These are phyloP conservation scores for Atrina japonica DNA, from an alignment of 2,888 invertebrate genomes.

Conservation along the genomic window DNA sequence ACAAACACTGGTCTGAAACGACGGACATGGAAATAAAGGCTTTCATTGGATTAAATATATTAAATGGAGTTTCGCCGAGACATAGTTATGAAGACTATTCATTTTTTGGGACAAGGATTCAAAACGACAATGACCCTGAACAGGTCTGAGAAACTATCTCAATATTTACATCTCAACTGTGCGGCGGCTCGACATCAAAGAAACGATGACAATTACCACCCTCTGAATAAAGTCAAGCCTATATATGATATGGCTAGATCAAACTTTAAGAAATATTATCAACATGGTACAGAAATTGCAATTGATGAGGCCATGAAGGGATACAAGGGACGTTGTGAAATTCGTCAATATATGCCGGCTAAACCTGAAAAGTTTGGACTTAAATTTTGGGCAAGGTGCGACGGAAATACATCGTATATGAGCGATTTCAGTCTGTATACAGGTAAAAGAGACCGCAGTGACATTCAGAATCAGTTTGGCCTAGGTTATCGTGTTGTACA, in stretches of 20 bases:
- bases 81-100: background rate
- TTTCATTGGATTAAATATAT: background rate
- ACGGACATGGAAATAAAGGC: background rate
- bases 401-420: background rate
- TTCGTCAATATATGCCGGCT: slow-evolving; percentile 14
- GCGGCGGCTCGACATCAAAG: background rate
- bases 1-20: background rate
- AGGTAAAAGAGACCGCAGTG: slow-evolving; percentile 8
- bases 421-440: slow-evolving; percentile 3
- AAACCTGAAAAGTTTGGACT: slow-evolving; percentile 21
- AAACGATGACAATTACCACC: slow-evolving; percentile 10
- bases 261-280: slow-evolving; percentile 8
- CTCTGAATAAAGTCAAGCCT: slow-evolving; percentile 14
- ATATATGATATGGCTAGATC: slow-evolving; percentile 13
- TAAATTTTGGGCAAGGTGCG: slow-evolving; percentile 22
- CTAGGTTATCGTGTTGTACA: background rate
- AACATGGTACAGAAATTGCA: slow-evolving; percentile 10
- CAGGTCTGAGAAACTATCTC: slow-evolving; percentile 10
- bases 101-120: background rate
- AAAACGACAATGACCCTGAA: slow-evolving; percentile 1
- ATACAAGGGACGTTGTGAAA: slow-evolving; percentile 2
- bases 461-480: slow-evolving; percentile 1
- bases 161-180: slow-evolving; percentile 5
- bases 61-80: background rate
- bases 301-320: slow-evolving; percentile 25